Base-by-base conservation (phyloP, 2,888 invertebrate genomes). In the Liopterus haemorrhoidalis region DNA sequence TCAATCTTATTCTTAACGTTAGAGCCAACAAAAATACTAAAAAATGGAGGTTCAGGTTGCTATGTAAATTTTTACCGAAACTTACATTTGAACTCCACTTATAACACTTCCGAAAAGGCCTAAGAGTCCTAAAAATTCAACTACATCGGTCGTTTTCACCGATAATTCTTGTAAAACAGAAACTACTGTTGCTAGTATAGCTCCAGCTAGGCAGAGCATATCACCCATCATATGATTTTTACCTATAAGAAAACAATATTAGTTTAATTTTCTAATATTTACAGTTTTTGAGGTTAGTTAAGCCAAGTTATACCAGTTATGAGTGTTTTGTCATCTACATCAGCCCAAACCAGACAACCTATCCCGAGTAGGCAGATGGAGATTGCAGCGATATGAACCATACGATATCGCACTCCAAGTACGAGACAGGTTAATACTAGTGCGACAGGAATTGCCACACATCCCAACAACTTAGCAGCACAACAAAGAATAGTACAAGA, bases 391-490 rank as follows among this genome's bases (percentile, higher is more conserved):
- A 87, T 81, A 60, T 90, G 88, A 2, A 79, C 78, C 58, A 82
- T 76, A 37, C 81, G 77, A 50, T 87, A 83, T 51, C 85, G 71
- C 48, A 85, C 83, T 5, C 82, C 81, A 16, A 89, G 71, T 67
- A 86, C 81, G 1, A 87, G 73, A 56, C 84, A 85, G 1, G 88
- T 88, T 21, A 90, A 67, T 21, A 79, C 78, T 51, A 90, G 66
- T 3, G 89, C 88, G 6, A 84, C 83, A 0, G 89, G 87, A 42
- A 90, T 87, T 4, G 87, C 86, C 50, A 87, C 85, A 66, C 90
- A 90, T 52, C 89, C 86, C 57, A 91, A 70, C 61, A 91, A 72
- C 82, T 90, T 76, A 70, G 81, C 31, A 40, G 14, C 14, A 12
- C n/a, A 32, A 18, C 16, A 32, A 11, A 8, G 18, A 11, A 32